Conservation (phyloP, 1,140 invertebrate species). For the Mylabris phalerata region DNA sequence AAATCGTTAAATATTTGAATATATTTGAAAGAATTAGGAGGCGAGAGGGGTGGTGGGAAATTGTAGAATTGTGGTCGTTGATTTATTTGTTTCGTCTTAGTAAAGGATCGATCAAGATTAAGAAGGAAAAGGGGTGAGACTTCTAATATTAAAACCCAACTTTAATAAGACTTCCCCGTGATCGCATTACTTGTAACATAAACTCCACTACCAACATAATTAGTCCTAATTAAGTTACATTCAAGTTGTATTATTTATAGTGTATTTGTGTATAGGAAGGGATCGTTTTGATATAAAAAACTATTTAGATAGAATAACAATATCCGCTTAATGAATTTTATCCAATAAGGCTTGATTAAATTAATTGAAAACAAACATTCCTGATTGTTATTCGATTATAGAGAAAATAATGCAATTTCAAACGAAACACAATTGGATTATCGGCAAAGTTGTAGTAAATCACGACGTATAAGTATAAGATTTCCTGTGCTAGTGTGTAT, state of each 20-base stretch:
- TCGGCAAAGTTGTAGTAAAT: not conserved
- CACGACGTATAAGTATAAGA: slow-evolving; percentile 8
- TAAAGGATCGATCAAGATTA: slow-evolving; percentile 16
- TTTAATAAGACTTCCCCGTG: slow-evolving; percentile 14
- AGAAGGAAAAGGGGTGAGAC: slow-evolving; percentile 12
- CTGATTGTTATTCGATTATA: slow-evolving; percentile 9
- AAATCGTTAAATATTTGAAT: too few relatives aligned
- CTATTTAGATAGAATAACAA: too few relatives aligned
- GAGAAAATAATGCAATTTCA: slow-evolving; percentile 16
- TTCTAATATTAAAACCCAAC: slow-evolving; percentile 15
- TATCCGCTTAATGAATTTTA: too few relatives aligned
- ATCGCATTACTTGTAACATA: slow-evolving; percentile 15
- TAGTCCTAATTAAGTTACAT: slow-evolving; percentile 10
- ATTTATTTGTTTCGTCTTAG: too few relatives aligned
- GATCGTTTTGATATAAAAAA: too few relatives aligned
- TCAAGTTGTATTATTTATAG: too few relatives aligned
- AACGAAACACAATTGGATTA: slow-evolving; percentile 8
- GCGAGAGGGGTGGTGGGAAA: too few relatives aligned
- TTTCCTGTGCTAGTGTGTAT: slow-evolving; percentile 4
- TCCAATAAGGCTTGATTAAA: too few relatives aligned
- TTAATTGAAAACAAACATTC: not conserved
- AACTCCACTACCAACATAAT: not conserved
- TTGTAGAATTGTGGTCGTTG: too few relatives aligned
- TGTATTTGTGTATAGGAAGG: too few relatives aligned
- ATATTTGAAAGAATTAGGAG: too few relatives aligned